These are phyloP conservation scores for Naja naja DNA, from an alignment of 2,113 vertebrate species.

Conservation along the genomic window DNA sequence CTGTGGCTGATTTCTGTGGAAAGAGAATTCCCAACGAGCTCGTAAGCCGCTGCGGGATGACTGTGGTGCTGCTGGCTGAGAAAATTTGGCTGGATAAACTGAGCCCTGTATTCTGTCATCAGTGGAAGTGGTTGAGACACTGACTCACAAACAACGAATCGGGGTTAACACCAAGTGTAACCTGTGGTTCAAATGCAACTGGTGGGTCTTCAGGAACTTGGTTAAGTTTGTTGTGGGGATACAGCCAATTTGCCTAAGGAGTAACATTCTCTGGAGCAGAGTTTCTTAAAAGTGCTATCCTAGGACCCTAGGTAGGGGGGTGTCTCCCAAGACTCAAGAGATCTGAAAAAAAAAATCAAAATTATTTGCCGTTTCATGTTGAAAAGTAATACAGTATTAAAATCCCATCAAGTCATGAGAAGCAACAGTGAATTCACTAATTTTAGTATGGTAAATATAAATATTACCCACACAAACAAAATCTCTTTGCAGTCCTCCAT, in stretches of 20 bases:
- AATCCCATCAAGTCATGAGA: not conserved
- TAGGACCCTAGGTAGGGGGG: not conserved
- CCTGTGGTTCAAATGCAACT: not conserved
- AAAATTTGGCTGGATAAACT: not conserved
- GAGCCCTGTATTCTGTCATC: not conserved
- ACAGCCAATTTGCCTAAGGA: not conserved
- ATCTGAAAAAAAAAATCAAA: not conserved
- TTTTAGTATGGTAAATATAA: not conserved
- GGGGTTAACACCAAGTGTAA: not conserved
- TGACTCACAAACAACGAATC: not conserved
- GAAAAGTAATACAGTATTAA: not conserved
- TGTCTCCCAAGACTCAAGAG: not conserved
- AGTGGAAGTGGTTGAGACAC: not conserved
- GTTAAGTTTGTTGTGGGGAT: not conserved
- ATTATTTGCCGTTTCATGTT: not conserved
- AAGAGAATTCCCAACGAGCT: not conserved
- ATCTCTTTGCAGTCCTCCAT: not conserved
- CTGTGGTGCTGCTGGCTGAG: no score
- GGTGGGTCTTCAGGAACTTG: not conserved
- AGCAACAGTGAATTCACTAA: not conserved
- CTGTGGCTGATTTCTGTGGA: not conserved
- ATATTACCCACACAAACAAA: not conserved
- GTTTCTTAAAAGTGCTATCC: not conserved
- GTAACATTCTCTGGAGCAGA: not conserved
- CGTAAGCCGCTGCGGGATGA: not conserved